Evolutionary conservation across 2,113 vertebrate species (phyloP), one percentile per base, ranked within the genome.

Genomic region (Blennius ocellaris): DNA sequence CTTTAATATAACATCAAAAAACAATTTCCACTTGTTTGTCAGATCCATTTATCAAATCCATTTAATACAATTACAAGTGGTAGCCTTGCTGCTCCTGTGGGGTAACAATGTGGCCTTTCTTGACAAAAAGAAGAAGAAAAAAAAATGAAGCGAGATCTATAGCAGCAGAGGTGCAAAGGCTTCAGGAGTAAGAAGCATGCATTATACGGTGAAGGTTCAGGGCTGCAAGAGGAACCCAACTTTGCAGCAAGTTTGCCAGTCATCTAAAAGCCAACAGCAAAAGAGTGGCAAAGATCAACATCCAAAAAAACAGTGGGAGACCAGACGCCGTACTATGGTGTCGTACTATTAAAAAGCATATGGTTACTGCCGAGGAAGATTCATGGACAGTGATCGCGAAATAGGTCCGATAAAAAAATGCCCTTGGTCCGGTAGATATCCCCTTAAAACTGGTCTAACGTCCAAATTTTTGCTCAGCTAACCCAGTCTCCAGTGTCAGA

Each of bases 21-120:
- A 73, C 92, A 94, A 96, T 95, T 95, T 95, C 92, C 88, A 94
- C 87, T 93, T 89, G 79, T 91, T 92, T 94, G 93, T 95, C 94
- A 94, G 81, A 82, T 83, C 90, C 94, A 95, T 96, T 94, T 92
- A 95, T 96, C 94, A 96, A 88, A 81, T 87, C 80, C 76, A 88
- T 90, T 93, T 92, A 94, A 94, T 89, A 92, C 88, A 94, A 96
- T 95, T 95, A 93, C 80, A 88, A 85, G 63, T 74, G 80, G 83
- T 89, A 89, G 84, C 84, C 90, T 83, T 90, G 80, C 76, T 90
- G 69, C 38, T 68, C 78, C 78, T 62, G 39, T 53, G 54, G 47
- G 49, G 52, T 39, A 62, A 45, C 51, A 7, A 51, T 54, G 17
- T 81, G 82, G 83, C 72, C 73, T 81, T 64, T 69, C 38, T 72